These are phyloP conservation scores for Epinotia brunnichana DNA, from an alignment of 2,888 invertebrate genomes.

Conservation along the genomic window DNA sequence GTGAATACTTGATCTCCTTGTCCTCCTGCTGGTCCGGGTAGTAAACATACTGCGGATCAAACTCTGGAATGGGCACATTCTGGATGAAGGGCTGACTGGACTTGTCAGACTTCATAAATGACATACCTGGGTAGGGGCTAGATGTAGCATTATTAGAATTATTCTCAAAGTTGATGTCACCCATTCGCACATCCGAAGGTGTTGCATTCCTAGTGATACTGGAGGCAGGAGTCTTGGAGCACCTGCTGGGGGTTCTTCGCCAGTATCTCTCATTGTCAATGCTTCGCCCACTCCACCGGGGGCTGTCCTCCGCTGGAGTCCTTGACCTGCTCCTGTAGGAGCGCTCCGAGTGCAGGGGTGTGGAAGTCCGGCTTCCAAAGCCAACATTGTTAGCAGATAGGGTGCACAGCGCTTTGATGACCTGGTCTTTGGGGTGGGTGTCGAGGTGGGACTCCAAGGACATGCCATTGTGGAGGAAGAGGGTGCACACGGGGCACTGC, in stretches of 20 bases:
- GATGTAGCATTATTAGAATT: slow-evolving; percentile 52
- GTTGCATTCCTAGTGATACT: slow-evolving; percentile 65
- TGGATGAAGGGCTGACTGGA: slow-evolving; percentile 62
- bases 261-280: slow-evolving; percentile 74
- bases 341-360: slow-evolving; percentile 71
- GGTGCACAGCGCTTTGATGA: slow-evolving; percentile 89
- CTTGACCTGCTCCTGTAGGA: slow-evolving; percentile 74
- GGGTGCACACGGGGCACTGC: slow-evolving; percentile 92
- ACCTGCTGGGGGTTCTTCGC: slow-evolving; percentile 72
- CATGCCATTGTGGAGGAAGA: slow-evolving; percentile 92
- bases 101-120: slow-evolving; percentile 71
- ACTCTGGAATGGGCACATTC: slow-evolving; percentile 60
- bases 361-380: slow-evolving; percentile 73
- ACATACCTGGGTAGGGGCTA: slow-evolving; percentile 57
- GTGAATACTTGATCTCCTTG: slow-evolving; percentile 75
- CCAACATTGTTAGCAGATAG: slow-evolving; percentile 74
- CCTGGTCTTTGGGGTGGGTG: slow-evolving; percentile 94
- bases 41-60: slow-evolving; percentile 68
- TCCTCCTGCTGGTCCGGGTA: slow-evolving; percentile 73
- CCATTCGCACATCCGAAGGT: slow-evolving; percentile 66
- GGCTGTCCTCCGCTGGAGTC: slow-evolving; percentile 71
- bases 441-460: slow-evolving; percentile 91
- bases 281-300: slow-evolving; percentile 64
- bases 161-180: slow-evolving; percentile 69
- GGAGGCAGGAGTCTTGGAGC: slow-evolving; percentile 62